phyloP scores from a whole-genome alignment of 1,140 invertebrate genomes.

The Drosophila kohkoa region DNA sequence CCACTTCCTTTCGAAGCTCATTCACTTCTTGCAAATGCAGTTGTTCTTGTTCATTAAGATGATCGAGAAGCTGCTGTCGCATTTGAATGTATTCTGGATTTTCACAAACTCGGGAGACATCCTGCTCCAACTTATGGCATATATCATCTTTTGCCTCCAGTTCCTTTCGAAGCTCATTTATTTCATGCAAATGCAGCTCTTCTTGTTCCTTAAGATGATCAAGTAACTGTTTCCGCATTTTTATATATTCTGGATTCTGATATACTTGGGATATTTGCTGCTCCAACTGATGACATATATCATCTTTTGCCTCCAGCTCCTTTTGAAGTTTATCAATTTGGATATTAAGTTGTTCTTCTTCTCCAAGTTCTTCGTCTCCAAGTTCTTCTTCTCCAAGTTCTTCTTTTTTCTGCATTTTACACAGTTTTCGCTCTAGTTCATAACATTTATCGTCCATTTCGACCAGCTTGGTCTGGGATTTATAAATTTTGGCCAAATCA shows the following conservation, averaged over 20 bases:
- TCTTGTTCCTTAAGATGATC: no score
- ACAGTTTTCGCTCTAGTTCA: no score
- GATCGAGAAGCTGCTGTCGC: neutral
- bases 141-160: no score
- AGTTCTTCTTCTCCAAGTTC: no score
- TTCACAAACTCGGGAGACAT: neutral
- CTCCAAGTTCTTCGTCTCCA: no score
- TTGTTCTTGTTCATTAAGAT: neutral
- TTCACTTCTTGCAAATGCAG: neutral
- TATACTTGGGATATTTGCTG: neutral
- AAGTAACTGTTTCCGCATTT: no score
- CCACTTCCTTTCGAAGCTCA: neutral
- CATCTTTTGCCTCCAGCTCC: neutral
- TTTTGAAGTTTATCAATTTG: neutral
- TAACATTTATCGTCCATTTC: no score
- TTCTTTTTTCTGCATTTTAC: no score
- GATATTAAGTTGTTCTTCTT: no score
- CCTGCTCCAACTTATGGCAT: no score
- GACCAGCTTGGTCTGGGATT: neutral
- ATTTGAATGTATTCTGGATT: neutral
- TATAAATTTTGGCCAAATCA: neutral
- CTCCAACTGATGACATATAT: neutral
- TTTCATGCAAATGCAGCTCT: no score
- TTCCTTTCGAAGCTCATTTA: no score
- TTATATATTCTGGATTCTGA: neutral